Conservation (phyloP, 2,797 vertebrate species). For the Borostomias antarcticus region DNA sequence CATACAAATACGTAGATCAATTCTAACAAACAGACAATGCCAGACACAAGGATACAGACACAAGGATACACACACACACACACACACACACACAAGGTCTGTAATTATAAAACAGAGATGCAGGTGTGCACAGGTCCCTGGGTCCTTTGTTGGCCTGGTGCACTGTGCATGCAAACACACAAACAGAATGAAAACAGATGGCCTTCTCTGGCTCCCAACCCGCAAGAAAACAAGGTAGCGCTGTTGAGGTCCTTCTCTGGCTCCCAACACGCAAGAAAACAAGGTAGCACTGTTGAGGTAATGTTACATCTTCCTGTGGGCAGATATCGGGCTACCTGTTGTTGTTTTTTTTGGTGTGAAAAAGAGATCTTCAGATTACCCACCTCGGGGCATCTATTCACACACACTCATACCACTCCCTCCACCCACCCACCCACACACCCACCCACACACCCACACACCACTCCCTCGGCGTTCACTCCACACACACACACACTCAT, state of each 20-base stretch:
- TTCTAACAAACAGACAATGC: not conserved
- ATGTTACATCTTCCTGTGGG: too few relatives aligned
- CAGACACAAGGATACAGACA: slow-evolving; percentile 17
- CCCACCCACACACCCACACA: too few relatives aligned
- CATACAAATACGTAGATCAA: not conserved
- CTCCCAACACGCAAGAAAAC: not conserved
- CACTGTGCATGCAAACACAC: not conserved
- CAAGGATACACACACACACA: slow-evolving; percentile 13
- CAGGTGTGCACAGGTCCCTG: not conserved
- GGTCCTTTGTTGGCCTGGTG: not conserved
- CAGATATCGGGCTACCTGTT: not conserved
- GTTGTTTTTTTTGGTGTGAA: too few relatives aligned
- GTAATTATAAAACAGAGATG: slow-evolving; percentile 15
- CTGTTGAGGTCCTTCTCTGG: too few relatives aligned
- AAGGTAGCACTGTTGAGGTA: not conserved
- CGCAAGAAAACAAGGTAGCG: not conserved
- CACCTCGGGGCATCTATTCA: not conserved
- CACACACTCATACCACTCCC: slow-evolving; percentile 1
- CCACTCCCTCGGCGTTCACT: too few relatives aligned
- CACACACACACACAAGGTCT: slow-evolving; percentile 9
- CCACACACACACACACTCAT: too few relatives aligned
- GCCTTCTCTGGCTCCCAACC: not conserved
- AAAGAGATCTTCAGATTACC: slow-evolving; percentile 4
- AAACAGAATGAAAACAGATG: not conserved
- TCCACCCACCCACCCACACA: not conserved